phyloP scores from a whole-genome alignment of 2,888 invertebrate genomes.

The Andrena praecox region DNA sequence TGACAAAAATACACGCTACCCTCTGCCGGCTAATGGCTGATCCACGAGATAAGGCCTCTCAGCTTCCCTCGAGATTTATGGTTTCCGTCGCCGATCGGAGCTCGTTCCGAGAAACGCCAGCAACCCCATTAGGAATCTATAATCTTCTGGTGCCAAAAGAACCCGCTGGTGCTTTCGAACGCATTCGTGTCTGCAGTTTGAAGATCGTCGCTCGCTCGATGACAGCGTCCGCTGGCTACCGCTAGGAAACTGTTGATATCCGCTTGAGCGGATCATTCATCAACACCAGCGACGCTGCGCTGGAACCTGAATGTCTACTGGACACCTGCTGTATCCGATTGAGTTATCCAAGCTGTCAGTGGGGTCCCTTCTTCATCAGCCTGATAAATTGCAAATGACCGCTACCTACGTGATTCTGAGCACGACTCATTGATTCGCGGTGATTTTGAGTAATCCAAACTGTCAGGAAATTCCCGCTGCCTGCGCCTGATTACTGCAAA shows the following conservation, averaged over 20 bases:
- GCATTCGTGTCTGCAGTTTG: too few species aligned
- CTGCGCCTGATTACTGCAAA: neutral
- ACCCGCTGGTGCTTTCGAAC: neutral
- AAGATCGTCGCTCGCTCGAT: neutral
- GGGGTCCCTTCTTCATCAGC: slow-evolving; percentile 9
- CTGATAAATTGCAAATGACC: slow-evolving; percentile 12
- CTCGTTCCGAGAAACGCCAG: slow-evolving; percentile 7
- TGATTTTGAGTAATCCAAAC: neutral
- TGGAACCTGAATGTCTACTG: slow-evolving; percentile 1
- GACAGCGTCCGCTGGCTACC: neutral
- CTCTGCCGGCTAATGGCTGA: slow-evolving; percentile 18
- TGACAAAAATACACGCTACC: slow-evolving; percentile 6
- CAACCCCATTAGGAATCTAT: slow-evolving; percentile 6
- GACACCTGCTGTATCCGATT: slow-evolving; percentile 5
- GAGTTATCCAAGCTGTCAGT: neutral
- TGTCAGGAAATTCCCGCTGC: neutral
- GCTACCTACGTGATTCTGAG: slow-evolving; percentile 2
- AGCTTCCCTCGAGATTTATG: slow-evolving; percentile 16
- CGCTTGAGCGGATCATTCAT: neutral
- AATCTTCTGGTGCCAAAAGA: neutral
- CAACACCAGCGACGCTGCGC: neutral
- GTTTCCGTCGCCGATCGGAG: slow-evolving; percentile 12
- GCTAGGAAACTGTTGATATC: neutral
- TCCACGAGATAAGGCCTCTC: neutral
- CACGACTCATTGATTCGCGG: slow-evolving; percentile 13